phyloP scores from a whole-genome alignment of 2,113 vertebrate genomes.

The Bujurquina vittata region DNA sequence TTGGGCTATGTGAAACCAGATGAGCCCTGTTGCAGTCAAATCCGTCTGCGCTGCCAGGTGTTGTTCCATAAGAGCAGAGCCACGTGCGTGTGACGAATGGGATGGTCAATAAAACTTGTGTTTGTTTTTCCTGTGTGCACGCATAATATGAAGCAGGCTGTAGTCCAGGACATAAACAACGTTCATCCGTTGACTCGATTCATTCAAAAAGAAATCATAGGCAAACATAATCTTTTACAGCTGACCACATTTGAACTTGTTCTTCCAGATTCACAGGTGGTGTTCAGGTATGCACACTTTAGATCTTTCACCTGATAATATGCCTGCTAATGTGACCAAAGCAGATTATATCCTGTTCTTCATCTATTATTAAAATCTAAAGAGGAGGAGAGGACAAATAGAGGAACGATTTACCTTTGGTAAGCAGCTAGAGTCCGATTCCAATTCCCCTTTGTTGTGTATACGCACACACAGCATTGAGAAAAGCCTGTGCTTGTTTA shows the following conservation, averaged over 20 bases:
- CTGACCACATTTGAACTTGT: not conserved
- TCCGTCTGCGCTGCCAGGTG: constrained; percentile 28
- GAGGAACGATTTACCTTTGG: constrained; percentile 20
- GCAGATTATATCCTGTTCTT: not conserved
- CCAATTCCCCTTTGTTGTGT: not conserved
- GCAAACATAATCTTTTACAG: not conserved
- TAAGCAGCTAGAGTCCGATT: constrained; percentile 2
- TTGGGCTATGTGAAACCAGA: constrained; percentile 39
- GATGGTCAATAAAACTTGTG: constrained; percentile 2
- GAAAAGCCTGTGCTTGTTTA: constrained; percentile 42
- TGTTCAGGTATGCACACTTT: not conserved
- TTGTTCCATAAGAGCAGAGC: constrained; percentile 43
- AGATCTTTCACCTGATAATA: not conserved
- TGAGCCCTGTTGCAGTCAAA: constrained; percentile 31
- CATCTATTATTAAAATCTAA: not conserved
- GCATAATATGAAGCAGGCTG: constrained; percentile 19
- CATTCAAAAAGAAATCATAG: not conserved
- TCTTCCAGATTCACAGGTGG: not conserved
- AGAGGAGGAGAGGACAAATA: not conserved
- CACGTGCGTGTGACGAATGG: constrained; percentile 47
- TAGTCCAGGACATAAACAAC: not conserved
- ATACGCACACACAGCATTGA: constrained; percentile 1
- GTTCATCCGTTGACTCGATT: not conserved
- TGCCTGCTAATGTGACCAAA: not conserved
- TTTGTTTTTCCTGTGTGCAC: constrained; percentile 27